These are phyloP conservation scores for Rhizomys pruinosus DNA, from an alignment of 2,113 vertebrate species.

Conservation along the genomic window DNA sequence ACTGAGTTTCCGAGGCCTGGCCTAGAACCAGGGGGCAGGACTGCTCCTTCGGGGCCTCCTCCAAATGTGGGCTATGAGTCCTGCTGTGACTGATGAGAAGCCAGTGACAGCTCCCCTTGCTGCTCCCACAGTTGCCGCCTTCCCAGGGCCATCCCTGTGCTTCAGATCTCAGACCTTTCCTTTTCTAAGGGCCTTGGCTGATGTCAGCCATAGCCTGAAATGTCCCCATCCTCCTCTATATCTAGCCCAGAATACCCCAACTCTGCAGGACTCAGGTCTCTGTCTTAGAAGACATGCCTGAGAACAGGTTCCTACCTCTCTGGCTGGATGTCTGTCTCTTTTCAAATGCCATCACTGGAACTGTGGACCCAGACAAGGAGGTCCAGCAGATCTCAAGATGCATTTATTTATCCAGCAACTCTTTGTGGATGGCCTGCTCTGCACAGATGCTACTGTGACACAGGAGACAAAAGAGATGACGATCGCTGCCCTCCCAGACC, in stretches of 20 bases:
- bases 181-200: not conserved
- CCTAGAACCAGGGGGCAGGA: not conserved
- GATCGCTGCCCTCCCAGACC: not conserved
- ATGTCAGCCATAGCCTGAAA: not conserved
- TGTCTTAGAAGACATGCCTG: not conserved
- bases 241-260: not conserved
- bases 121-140: not conserved
- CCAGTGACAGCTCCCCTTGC: not conserved
- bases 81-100: not conserved
- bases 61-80: not conserved
- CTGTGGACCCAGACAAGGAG: not conserved
- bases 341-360: not conserved
- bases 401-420: not conserved
- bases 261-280: not conserved
- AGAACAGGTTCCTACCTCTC: not conserved
- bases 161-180: not conserved
- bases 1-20: not conserved
- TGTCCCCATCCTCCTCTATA: not conserved
- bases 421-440: not conserved
- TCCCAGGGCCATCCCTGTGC: not conserved
- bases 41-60: not conserved
- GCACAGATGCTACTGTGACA: not conserved
- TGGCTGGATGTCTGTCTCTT: not conserved
- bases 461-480: not conserved
- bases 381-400: not conserved